These are phyloP conservation scores for Triops longicaudatus DNA, from an alignment of 1,140 invertebrate species.

Conservation along the genomic window DNA sequence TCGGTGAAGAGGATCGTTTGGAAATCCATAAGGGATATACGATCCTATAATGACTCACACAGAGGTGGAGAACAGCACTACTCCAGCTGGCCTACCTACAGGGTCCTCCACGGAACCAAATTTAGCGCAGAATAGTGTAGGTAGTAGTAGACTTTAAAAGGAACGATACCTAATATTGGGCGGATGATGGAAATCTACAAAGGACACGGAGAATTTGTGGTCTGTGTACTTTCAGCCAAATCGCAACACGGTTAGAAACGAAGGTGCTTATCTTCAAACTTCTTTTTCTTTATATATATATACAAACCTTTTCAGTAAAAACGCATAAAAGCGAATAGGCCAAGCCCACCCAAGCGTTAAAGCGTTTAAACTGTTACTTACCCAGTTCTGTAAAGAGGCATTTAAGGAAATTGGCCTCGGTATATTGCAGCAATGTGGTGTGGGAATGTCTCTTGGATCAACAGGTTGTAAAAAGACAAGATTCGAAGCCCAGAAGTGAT, in stretches of 20 bases:
- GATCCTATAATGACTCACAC: neutral
- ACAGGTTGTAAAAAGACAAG: too few species aligned
- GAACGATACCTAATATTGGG: conserved; percentile 11
- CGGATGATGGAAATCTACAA: conserved; percentile 3
- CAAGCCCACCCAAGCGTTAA: conserved; percentile 14
- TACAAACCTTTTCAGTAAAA: conserved; percentile 1
- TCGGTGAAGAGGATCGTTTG: neutral
- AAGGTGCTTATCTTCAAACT: neutral
- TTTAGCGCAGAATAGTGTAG: neutral
- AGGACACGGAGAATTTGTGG: neutral
- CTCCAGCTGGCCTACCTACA: neutral
- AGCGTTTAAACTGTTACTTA: neutral
- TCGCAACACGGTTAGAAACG: neutral
- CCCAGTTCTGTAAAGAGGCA: neutral
- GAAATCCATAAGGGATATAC: neutral
- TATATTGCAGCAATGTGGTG: neutral
- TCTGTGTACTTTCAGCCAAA: conserved; percentile 8
- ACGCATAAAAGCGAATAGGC: neutral
- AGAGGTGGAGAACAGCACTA: neutral
- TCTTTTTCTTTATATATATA: neutral
- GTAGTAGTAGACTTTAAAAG: conserved; percentile 1
- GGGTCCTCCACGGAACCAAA: neutral
- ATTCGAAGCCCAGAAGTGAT: too few species aligned
- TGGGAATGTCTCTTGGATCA: too few species aligned
- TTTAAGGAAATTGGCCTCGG: neutral